Base-by-base conservation (phyloP, 2,797 vertebrate genomes). In the Sciurus vulgaris region DNA sequence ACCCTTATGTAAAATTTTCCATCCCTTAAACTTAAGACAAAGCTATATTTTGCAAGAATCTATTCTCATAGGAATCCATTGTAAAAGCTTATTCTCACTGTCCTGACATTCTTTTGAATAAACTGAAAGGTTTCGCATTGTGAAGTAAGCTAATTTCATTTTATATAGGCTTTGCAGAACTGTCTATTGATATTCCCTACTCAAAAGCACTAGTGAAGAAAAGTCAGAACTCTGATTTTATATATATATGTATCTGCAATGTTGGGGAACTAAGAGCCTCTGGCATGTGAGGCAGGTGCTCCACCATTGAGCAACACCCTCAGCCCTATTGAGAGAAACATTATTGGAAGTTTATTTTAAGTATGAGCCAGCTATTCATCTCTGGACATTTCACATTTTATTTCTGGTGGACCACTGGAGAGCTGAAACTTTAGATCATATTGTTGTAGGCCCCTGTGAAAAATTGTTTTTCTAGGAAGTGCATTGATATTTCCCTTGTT, bases 61-160 rank as follows among this genome's bases (percentile, higher is more conserved):
- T 78, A 2, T 90, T 93, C n/a, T 86, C 85, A 77, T 63, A 73
- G 59, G 77, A 83, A 76, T 69, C 49, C 61, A 83, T 70, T 70
- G 15, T 76, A 54, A 91, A 78, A 79, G 47, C 38, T 86, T 41
- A 35, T 56, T 86, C 51, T 90, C 47, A 7, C 38, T 76, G 30
- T 83, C 7, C 54, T 26, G 76, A 95, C 14, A 7, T 67, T 94
- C 33, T 73, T 78, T 56, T 70, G 11, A 89, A 78, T 56, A 70
- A 69, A 85, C 77, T 44, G 56, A 28, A 78, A 89, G 47, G 67
- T n/a, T 47, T 95, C 89, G 79, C 47, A 2, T 44, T 86, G 76
- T 56, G 81, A 89, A 96, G 76, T 18, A 76, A 92, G 51, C 26
- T 41, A 30, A 83, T 86, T 91, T 93, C 41, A 30, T 92, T 92